Conservation (phyloP, 2,797 vertebrate genomes). For the Etheostoma perlongum region DNA sequence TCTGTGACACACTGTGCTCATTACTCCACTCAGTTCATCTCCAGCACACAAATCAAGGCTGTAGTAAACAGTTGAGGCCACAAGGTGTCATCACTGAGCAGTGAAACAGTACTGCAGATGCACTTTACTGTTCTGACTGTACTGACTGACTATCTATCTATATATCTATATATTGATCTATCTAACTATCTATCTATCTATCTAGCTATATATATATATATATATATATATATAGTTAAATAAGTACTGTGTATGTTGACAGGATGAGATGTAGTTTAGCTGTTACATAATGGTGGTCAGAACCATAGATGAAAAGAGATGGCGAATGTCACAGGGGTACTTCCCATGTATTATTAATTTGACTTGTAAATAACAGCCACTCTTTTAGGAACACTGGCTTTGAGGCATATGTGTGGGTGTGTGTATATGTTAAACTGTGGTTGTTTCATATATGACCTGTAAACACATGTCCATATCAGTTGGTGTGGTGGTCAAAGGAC, state of each 20-base stretch:
- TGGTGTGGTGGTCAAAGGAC: slow-evolving; percentile 51
- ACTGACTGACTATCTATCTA: neutral
- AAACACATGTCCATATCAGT: slow-evolving; percentile 36
- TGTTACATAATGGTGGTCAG: neutral
- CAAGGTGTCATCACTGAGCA: slow-evolving; percentile 66
- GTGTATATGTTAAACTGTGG: slow-evolving; percentile 24
- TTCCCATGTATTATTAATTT: slow-evolving; percentile 45
- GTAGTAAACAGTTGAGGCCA: slow-evolving; percentile 38
- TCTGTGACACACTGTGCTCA: slow-evolving; percentile 34
- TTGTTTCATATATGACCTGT: slow-evolving; percentile 28
- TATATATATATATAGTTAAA: neutral
- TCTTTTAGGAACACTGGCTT: slow-evolving; percentile 23
- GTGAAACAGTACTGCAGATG: neutral
- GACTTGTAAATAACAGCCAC: slow-evolving; percentile 56
- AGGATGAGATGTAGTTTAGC: neutral
- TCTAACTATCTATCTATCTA: neutral
- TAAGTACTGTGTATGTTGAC: neutral
- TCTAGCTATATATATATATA: neutral
- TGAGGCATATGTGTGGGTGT: neutral
- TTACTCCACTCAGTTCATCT: neutral
- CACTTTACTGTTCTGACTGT: neutral
- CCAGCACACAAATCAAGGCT: neutral
- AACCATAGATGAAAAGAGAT: neutral
- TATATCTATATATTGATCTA: neutral
- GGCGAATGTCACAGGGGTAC: neutral